Conservation (phyloP, 1,140 invertebrate species). For the Nomia melanderi region DNA sequence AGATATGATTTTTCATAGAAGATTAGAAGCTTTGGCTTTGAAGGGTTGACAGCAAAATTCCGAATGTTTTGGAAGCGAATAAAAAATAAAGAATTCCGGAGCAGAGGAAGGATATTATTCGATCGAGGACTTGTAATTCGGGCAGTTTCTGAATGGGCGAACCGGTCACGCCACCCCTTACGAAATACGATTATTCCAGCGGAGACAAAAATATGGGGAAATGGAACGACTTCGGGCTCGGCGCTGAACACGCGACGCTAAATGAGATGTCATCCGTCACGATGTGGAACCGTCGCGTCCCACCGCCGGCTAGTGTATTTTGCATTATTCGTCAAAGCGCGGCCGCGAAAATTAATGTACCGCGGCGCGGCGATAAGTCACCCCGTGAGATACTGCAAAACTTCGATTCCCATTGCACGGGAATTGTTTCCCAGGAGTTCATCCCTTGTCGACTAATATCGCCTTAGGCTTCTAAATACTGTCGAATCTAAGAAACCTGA, state of each 20-base stretch:
- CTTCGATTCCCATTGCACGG: background rate
- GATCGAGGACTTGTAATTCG: background rate
- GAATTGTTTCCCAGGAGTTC: background rate
- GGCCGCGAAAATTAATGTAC: conserved; percentile 51
- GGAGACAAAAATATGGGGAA: conserved; percentile 27
- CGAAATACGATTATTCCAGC: conserved; percentile 27
- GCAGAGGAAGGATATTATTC: no score
- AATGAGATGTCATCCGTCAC: conserved; percentile 61
- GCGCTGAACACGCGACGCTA: conserved; percentile 38
- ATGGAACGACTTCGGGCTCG: background rate
- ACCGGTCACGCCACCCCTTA: conserved; percentile 7
- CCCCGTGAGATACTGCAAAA: background rate
- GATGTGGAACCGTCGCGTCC: conserved; percentile 52
- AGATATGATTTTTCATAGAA: no score
- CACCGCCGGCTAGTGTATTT: conserved; percentile 46
- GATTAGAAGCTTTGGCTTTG: no score
- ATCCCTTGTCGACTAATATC: no score
- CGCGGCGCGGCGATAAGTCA: conserved; percentile 18
- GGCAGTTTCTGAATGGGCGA: background rate
- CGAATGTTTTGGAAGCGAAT: no score
- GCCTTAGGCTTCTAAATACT: no score
- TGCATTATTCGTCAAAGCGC: conserved; percentile 55
- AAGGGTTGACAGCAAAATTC: no score
- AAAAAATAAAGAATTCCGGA: no score
- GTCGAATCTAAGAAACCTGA: no score